phyloP scores from a whole-genome alignment of 2,113 vertebrate species.

The Caracal caracal region DNA sequence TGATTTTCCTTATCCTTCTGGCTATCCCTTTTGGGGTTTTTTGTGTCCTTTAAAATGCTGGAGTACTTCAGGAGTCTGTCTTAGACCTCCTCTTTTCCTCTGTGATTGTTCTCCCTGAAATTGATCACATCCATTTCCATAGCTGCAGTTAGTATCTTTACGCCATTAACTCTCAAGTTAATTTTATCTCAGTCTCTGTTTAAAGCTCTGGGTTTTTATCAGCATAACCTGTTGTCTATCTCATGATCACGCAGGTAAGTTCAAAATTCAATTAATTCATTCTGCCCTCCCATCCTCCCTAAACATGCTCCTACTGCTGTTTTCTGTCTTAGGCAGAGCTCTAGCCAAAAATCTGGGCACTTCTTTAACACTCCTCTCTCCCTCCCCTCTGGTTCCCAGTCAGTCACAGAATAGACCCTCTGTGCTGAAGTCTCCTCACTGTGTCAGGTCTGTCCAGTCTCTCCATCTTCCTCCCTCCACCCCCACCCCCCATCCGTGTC shows the following conservation, averaged over 20 bases:
- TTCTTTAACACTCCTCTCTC: background rate
- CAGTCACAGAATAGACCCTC: background rate
- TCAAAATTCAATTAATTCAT: background rate
- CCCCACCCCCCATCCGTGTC: background rate
- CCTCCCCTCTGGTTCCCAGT: background rate
- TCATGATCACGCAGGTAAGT: background rate
- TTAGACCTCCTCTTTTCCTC: background rate
- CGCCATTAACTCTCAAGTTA: background rate
- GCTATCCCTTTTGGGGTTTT: background rate
- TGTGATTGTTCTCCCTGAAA: background rate
- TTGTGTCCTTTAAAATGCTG: background rate
- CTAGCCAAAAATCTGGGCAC: background rate
- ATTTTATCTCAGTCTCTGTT: background rate
- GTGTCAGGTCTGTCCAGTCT: background rate
- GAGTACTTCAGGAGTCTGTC: background rate
- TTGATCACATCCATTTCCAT: background rate
- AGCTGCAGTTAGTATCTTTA: background rate
- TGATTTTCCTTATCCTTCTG: slow-evolving; percentile 22
- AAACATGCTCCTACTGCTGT: background rate
- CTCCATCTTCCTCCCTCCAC: background rate
- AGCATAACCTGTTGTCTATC: background rate
- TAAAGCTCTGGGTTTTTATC: background rate
- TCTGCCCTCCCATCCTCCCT: background rate
- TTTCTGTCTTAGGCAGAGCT: background rate
- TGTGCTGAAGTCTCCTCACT: background rate